Conservation (phyloP, 2,797 vertebrate genomes). For the Loris lydekkerianus region DNA sequence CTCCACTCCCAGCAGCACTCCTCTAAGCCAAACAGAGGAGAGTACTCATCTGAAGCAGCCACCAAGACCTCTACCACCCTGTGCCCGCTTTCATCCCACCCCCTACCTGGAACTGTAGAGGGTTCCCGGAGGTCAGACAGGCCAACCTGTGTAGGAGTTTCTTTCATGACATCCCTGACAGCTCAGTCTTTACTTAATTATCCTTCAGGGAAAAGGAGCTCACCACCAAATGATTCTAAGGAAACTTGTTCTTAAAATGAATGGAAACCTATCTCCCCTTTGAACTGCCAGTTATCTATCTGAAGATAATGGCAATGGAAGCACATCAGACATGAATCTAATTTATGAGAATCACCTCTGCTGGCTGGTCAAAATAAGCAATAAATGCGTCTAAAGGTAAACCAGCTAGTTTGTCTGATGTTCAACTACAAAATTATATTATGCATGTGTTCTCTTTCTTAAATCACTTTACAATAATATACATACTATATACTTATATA, state of each 20-base stretch:
- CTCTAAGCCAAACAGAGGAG: not conserved
- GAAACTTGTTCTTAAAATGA: not conserved
- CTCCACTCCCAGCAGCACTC: not conserved
- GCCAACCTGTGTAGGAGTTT: not conserved
- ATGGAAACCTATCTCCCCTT: not conserved
- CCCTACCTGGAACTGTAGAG: not conserved
- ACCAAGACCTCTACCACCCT: not conserved
- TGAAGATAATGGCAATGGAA: not conserved
- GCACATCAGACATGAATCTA: not conserved
- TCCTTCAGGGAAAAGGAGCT: not conserved
- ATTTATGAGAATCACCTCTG: constrained; percentile 19
- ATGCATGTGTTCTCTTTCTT: not conserved
- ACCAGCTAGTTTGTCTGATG: constrained; percentile 38
- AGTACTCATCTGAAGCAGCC: not conserved
- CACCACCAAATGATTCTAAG: not conserved
- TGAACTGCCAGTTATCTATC: constrained; percentile 42
- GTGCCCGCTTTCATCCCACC: not conserved
- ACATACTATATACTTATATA: not conserved
- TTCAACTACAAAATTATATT: not conserved
- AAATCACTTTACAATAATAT: not conserved
- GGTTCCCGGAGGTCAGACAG: not conserved
- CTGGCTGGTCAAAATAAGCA: not conserved
- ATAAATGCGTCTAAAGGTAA: not conserved
- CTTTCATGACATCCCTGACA: not conserved
- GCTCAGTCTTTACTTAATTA: not conserved